Conservation (phyloP, 2,113 vertebrate species). For the Arizona elegans region DNA sequence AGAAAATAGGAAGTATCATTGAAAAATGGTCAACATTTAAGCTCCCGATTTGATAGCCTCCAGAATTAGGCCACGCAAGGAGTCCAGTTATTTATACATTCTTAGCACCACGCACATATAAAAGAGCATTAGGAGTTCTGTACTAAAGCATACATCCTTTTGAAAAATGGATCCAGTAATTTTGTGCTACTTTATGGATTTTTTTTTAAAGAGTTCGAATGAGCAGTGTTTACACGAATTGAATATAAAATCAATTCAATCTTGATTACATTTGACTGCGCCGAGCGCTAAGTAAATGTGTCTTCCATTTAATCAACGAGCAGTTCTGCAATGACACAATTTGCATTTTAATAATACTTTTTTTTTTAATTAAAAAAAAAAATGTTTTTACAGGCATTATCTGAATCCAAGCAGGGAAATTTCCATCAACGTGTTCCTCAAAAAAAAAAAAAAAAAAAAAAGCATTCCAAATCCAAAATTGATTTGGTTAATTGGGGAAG, state of each 20-base stretch:
- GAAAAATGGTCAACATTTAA: conserved; percentile 15
- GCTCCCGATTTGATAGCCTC: neutral
- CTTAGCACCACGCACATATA: conserved; percentile 13
- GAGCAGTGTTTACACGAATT: conserved; percentile 60
- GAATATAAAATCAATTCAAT: conserved; percentile 70
- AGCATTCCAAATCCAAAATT: neutral
- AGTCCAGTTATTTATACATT: conserved; percentile 16
- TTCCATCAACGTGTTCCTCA: conserved; percentile 1
- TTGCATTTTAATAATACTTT: conserved; percentile 61
- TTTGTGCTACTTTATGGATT: conserved; percentile 64
- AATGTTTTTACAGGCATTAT: conserved; percentile 41
- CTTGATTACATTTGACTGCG: conserved; percentile 72
- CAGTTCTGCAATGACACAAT: conserved; percentile 45
- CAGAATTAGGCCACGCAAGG: neutral
- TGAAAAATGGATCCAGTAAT: conserved; percentile 57
- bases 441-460: too few relatives aligned
- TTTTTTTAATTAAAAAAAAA: neutral
- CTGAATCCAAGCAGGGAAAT: conserved; percentile 35
- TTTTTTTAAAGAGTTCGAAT: conserved; percentile 58
- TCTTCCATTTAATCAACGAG: conserved; percentile 67
- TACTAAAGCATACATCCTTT: conserved; percentile 42
- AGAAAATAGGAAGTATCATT: conserved; percentile 7
- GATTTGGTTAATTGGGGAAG: neutral
- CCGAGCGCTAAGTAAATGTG: conserved; percentile 62
- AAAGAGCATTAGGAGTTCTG: conserved; percentile 16